Conservation (phyloP, 1,140 invertebrate genomes). For the Paracyclopina nana region DNA sequence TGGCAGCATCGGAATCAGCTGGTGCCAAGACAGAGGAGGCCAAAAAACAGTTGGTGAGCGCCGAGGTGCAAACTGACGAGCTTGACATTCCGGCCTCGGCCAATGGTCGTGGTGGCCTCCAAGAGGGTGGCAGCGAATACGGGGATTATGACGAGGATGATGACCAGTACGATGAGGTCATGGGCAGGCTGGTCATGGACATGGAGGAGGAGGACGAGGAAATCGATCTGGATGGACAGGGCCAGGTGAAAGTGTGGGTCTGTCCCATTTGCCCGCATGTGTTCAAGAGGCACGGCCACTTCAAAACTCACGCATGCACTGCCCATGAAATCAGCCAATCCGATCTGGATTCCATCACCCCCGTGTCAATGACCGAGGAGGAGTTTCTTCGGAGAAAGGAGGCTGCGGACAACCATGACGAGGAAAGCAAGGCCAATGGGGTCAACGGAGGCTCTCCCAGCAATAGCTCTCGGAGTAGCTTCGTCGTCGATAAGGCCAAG, state of each 20-base stretch:
- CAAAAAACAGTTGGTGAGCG: too few relatives aligned
- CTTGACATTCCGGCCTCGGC: neutral
- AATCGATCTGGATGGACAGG: neutral
- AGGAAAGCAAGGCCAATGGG: neutral
- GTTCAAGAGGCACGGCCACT: neutral
- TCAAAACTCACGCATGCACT: neutral
- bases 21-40: neutral
- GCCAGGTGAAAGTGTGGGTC: conserved; percentile 1
- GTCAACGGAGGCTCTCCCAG: neutral
- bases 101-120: neutral
- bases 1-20: neutral
- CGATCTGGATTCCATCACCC: neutral
- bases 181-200: neutral
- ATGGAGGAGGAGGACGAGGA: neutral
- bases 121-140: neutral
- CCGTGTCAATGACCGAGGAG: neutral
- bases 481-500: neutral
- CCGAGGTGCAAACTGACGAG: too few relatives aligned
- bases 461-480: neutral
- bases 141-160: neutral
- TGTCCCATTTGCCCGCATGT: conserved; percentile 1
- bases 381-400: neutral
- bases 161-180: neutral
- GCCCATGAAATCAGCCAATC: neutral
- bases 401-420: too few relatives aligned